Evolutionary conservation across 30 jellyfish, hydroid and myxozoan genomes (phyloP).

Genomic region (Nemopilema nomurai): DNA sequence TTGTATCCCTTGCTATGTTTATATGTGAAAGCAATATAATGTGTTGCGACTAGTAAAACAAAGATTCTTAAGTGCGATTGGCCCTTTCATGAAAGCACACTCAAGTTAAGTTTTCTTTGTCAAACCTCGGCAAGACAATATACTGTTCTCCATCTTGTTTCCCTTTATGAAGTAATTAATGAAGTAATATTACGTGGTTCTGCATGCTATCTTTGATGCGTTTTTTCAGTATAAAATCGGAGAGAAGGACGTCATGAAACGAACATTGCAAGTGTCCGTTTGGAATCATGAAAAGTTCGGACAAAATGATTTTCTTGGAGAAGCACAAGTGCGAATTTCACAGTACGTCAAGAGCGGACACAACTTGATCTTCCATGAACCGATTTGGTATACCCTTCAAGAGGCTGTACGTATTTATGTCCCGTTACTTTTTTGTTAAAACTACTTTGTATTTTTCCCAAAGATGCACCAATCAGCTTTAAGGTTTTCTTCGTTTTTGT

Average conservation of each 20-base stretch:
- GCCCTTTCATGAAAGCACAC: too few relatives aligned
- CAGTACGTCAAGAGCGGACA: constrained; percentile 86
- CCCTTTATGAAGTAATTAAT: neutral
- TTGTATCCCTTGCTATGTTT: too few relatives aligned
- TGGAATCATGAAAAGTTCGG: constrained; percentile 99
- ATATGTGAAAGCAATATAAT: too few relatives aligned
- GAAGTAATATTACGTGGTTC: too few relatives aligned
- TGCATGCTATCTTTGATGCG: too few relatives aligned
- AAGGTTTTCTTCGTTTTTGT: neutral
- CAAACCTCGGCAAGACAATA: too few relatives aligned
- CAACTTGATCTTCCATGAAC: constrained; percentile 65
- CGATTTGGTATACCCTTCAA: constrained; percentile 97
- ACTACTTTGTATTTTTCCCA: neutral
- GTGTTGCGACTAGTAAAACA: too few relatives aligned
- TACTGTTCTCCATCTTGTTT: neutral
- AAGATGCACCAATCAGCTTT: neutral
- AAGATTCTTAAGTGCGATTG: too few relatives aligned
- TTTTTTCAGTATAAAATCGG: constrained; percentile 83
- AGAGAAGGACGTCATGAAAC: constrained; percentile 78
- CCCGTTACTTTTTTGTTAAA: neutral
- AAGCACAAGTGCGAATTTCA: constrained; percentile 85
- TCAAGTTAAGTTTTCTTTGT: too few relatives aligned
- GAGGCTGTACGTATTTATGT: constrained; percentile 68
- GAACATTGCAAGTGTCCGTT: constrained; percentile 83
- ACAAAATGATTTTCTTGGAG: constrained; percentile 95